Evolutionary conservation across 2,113 vertebrate genomes (phyloP).

Genomic region (Tor tambroides): DNA sequence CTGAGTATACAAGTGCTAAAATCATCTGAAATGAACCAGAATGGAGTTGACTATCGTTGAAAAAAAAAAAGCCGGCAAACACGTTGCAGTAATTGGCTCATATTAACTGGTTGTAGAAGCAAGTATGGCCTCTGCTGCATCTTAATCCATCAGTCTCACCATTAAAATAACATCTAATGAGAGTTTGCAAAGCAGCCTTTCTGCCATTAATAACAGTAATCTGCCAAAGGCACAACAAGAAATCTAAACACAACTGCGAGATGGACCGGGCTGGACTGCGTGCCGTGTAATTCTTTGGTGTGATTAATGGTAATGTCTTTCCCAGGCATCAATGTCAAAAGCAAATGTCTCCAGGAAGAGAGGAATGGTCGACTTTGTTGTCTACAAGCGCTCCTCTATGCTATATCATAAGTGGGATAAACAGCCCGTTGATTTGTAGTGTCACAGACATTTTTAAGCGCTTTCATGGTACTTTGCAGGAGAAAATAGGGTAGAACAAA

Average conservation of each 20-base stretch:
- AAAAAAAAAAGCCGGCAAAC: conserved; percentile 46
- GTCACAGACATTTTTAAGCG: conserved; percentile 51
- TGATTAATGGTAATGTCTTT: conserved; percentile 70
- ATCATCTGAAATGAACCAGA: conserved; percentile 31
- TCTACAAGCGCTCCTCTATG: conserved; percentile 43
- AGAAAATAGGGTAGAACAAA: conserved; percentile 50
- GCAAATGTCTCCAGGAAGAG: conserved; percentile 59
- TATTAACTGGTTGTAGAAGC: conserved; percentile 67
- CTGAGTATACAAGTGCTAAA: background rate
- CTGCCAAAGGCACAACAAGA: conserved; percentile 70
- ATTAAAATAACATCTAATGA: conserved; percentile 75
- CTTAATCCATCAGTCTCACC: conserved; percentile 74
- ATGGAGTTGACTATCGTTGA: background rate
- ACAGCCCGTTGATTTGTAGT: conserved; percentile 57
- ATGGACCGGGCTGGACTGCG: conserved; percentile 64
- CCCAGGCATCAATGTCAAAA: conserved; percentile 61
- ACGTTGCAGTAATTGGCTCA: conserved; percentile 70
- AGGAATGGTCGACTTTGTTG: conserved; percentile 60
- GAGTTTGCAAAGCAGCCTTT: conserved; percentile 70
- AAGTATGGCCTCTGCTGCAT: conserved; percentile 66
- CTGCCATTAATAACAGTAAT: conserved; percentile 76
- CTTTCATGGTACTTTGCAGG: conserved; percentile 41
- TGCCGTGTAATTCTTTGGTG: conserved; percentile 58
- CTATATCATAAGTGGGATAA: conserved; percentile 57
- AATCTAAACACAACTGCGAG: conserved; percentile 68